A percentile compares a stretch with the other conserved stretches of the same genome.
These are phyloP conservation scores for Muntiacus muntjak DNA, from an alignment of 2,113 vertebrate species.

Conservation along the genomic window DNA sequence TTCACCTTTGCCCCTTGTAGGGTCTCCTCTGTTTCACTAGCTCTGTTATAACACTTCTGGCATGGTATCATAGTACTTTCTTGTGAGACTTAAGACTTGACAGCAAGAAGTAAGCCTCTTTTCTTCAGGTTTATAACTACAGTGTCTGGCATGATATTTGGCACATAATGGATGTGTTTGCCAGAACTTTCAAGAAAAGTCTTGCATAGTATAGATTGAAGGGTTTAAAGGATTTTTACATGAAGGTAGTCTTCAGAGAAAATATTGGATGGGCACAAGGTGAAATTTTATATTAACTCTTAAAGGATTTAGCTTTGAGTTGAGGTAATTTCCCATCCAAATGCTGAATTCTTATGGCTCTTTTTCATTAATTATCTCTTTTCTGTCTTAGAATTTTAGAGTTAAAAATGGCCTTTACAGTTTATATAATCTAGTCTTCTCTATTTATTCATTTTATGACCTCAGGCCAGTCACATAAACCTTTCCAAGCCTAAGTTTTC, in stretches of 20 bases:
- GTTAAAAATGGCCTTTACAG: not conserved
- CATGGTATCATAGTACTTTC: not conserved
- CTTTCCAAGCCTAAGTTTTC: not conserved
- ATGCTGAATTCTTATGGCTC: slow-evolving; percentile 1
- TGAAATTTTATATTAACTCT: slow-evolving; percentile 16
- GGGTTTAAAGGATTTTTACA: not conserved
- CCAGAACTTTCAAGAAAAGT: not conserved
- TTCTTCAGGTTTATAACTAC: not conserved
- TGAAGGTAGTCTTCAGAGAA: not conserved
- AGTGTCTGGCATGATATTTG: not conserved
- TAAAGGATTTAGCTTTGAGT: not conserved
- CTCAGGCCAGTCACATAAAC: not conserved
- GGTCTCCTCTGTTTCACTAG: not conserved
- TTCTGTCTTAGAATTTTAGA: not conserved
- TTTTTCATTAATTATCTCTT: slow-evolving; percentile 30
- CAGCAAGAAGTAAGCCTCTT: not conserved
- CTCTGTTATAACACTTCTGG: not conserved
- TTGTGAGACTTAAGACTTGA: slow-evolving; percentile 11
- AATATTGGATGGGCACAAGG: not conserved
- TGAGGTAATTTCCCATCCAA: not conserved
- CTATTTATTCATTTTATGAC: not conserved
- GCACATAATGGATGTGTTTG: not conserved
- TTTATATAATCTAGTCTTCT: not conserved
- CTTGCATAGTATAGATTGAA: not conserved
- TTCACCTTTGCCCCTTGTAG: not conserved